Percentiles rank a stretch among this genome's conserved stretches.
Evolutionary conservation across 2,797 vertebrate genomes (phyloP).

Genomic region (Lacerta bilineata): DNA sequence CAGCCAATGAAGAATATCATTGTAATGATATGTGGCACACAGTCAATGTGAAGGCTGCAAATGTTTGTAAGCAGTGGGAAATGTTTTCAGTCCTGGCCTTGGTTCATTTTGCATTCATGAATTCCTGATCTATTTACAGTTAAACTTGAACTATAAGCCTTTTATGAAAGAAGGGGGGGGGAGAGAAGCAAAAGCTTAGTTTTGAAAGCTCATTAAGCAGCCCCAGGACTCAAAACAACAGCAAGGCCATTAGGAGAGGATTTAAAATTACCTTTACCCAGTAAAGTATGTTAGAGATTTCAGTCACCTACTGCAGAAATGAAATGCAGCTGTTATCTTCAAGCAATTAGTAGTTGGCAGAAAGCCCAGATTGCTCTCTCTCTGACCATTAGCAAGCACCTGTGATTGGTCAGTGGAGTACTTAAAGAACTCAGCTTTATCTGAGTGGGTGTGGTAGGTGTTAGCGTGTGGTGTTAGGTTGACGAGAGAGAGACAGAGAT

Average conservation of each 20-base stretch:
- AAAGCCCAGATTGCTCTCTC: too few species aligned
- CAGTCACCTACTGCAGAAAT: too few species aligned
- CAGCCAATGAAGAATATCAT: not conserved
- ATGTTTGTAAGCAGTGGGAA: not conserved
- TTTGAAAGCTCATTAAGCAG: conserved; percentile 35
- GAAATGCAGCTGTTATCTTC: too few species aligned
- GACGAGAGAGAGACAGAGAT: too few species aligned
- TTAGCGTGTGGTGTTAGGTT: too few species aligned
- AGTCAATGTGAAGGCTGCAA: not conserved
- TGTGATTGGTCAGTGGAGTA: too few species aligned
- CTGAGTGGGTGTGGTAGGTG: too few species aligned
- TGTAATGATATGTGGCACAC: not conserved
- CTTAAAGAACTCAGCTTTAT: too few species aligned
- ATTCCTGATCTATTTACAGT: conserved; percentile 40
- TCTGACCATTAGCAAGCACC: too few species aligned
- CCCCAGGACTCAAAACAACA: not conserved
- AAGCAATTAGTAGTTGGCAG: too few species aligned
- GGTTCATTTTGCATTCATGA: not conserved
- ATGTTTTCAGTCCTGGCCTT: conserved; percentile 16
- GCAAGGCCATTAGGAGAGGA: conserved; percentile 30
- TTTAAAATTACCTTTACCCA: not conserved
- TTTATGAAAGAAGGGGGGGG: conserved; percentile 1
- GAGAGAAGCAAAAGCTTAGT: not conserved
- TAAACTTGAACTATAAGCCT: not conserved
- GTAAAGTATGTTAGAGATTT: too few species aligned